Conservation (phyloP, 2,797 vertebrate genomes). For the Pteronotus mesoamericanus region DNA sequence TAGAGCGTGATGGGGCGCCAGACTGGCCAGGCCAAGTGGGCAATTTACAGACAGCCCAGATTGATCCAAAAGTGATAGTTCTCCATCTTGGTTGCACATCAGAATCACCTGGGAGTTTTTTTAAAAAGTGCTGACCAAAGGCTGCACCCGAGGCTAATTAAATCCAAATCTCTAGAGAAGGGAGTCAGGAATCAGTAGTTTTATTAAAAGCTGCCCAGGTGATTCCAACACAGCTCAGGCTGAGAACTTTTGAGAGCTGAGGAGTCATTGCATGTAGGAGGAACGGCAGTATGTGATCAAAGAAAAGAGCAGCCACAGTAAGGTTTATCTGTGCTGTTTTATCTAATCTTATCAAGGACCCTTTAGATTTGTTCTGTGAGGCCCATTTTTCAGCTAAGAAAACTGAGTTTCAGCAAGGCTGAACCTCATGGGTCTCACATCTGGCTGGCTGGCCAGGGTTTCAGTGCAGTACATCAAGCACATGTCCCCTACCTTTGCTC, state of each 20-base stretch:
- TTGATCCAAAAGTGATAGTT: background rate
- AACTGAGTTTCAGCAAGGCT: background rate
- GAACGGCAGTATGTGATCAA: rapidly evolving
- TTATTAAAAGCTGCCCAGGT: background rate
- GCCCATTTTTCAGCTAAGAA: background rate
- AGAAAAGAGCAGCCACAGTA: background rate
- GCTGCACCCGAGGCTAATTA: background rate
- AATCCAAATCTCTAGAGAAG: background rate
- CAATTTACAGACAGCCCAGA: background rate
- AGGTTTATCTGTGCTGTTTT: background rate
- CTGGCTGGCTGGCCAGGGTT: background rate
- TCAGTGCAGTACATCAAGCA: no score
- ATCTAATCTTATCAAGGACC: no score
- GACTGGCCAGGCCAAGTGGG: background rate
- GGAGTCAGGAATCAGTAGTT: background rate
- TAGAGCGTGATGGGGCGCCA: background rate
- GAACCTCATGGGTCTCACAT: background rate
- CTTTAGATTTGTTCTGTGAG: background rate
- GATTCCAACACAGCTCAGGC: background rate
- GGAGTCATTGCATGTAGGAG: background rate
- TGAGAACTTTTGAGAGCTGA: background rate
- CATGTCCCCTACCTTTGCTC: rapidly evolving
- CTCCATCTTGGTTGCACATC: background rate
- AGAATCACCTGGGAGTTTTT: background rate
- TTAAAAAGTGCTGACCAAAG: background rate